Base-by-base conservation (phyloP, 2,113 vertebrate genomes). In the Leucopsar rothschildi region DNA sequence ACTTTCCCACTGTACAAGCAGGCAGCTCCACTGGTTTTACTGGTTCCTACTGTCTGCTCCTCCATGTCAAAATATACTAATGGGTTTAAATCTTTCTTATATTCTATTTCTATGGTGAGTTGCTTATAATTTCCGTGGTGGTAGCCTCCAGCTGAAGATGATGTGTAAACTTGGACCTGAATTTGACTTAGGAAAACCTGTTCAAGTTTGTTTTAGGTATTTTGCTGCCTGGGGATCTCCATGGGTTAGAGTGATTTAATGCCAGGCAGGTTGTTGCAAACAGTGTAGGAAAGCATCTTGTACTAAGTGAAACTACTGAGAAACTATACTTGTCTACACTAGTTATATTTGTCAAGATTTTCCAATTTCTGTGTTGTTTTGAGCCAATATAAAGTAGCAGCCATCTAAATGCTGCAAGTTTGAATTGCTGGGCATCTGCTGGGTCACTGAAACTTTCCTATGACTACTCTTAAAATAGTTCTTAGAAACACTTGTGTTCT, bases 391-490 rank as follows among this genome's bases (percentile, higher is more conserved):
- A 44, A 92, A 80, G 55, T 21, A 77, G 55, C 65, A 91, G 63
- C 59, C 42, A 53, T 23, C 16, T 57, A 69, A 85, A 78, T 33
- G 37, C 49, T 79, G 45, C 45, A 1, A 5, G 16, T 90, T 59
- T 85, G 61, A 84, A 72, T 57, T 49, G 37, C 71, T 82, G 63
- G 75, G 68, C 94, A 88, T 91, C 96, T 96, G 82, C 35, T 73
- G 71, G 71, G 68, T 77, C 71, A 83, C 79, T 91, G 94, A 91
- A 91, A 89, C 81, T 95, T 96, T 95, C 95, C 92, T 96, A 39
- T 92, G 86, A 59, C 68, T 59, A 2, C 40, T 77, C 69, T 82
- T 47, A 81, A 82, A 95, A 84, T 93, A 94, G 86, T 11, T 59
- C n/a, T 81, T 72, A 42, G 64, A 59, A 64, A 49, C 4, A 1